A percentile compares a stretch with the other conserved stretches of the same genome.
Evolutionary conservation across 2,888 invertebrate genomes (phyloP).

Genomic region (Metopia argyrocephala): DNA sequence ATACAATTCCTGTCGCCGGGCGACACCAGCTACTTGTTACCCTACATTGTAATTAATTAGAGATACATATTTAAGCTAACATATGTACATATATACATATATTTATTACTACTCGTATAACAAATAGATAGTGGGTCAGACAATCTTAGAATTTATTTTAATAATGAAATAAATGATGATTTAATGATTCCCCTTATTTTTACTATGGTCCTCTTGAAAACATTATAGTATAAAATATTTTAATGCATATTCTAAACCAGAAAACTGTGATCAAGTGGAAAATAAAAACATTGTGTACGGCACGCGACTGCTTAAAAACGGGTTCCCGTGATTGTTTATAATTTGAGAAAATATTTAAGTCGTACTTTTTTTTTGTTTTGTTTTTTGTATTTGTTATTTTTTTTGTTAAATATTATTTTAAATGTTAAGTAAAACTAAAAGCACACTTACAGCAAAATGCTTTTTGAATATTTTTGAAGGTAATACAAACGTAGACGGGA

Average conservation of each 20-base stretch:
- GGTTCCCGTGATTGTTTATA: conserved; percentile 30
- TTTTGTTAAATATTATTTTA: conserved; percentile 3
- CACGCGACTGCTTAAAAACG: conserved; percentile 31
- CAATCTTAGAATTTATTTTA: too few species aligned
- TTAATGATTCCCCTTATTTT: background rate
- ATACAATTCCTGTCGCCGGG: too few species aligned
- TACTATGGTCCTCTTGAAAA: background rate
- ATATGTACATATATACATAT: too few species aligned
- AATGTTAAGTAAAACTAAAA: background rate
- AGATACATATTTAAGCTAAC: too few species aligned
- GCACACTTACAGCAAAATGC: background rate
- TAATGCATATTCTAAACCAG: background rate
- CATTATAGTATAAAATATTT: background rate
- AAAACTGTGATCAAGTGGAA: background rate
- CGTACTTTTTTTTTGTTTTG: background rate
- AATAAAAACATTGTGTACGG: background rate
- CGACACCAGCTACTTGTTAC: too few species aligned
- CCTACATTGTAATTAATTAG: too few species aligned
- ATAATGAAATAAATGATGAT: too few species aligned
- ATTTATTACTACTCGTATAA: too few species aligned
- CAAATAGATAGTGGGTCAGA: too few species aligned
- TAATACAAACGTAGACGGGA: background rate
- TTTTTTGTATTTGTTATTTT: conserved; percentile 6
- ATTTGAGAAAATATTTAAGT: background rate
- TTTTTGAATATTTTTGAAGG: background rate